These are phyloP conservation scores for Naja naja DNA, from an alignment of 2,113 vertebrate genomes.

Conservation along the genomic window DNA sequence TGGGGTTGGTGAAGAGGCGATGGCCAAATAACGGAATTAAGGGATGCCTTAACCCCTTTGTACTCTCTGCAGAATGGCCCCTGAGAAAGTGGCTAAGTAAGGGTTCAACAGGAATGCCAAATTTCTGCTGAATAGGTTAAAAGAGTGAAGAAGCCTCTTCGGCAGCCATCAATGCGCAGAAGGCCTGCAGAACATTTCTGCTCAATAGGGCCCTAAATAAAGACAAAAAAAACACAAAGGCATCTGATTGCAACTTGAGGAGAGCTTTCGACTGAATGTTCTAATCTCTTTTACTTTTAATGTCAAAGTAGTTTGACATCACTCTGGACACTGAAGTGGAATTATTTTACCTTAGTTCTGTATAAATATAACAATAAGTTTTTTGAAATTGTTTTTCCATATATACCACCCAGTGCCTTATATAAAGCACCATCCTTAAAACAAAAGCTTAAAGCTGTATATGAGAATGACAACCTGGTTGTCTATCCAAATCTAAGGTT, in stretches of 20 bases:
- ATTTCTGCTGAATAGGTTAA: slow-evolving; percentile 74
- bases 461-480: slow-evolving; percentile 9
- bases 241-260: slow-evolving; percentile 59
- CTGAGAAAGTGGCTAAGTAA: slow-evolving; percentile 72
- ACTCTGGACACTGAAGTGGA: slow-evolving; percentile 44
- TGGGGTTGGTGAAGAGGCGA: slow-evolving; percentile 38
- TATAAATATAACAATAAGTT: slow-evolving; percentile 16
- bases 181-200: slow-evolving; percentile 71
- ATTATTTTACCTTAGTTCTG: slow-evolving; percentile 19
- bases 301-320: slow-evolving; percentile 55
- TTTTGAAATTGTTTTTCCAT: slow-evolving; percentile 34
- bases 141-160: slow-evolving; percentile 73
- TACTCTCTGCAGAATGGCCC: slow-evolving; percentile 70
- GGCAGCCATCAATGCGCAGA: slow-evolving; percentile 72
- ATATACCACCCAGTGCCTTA: slow-evolving; percentile 18
- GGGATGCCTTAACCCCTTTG: slow-evolving; percentile 69
- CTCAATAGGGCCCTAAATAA: slow-evolving; percentile 70
- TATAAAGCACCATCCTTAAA: slow-evolving; percentile 4
- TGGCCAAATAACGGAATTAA: slow-evolving; percentile 64
- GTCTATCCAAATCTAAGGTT: slow-evolving; percentile 24
- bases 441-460: background rate
- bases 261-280: slow-evolving; percentile 52
- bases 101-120: slow-evolving; percentile 71
- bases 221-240: slow-evolving; percentile 68
- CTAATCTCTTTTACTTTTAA: slow-evolving; percentile 35